Conservation (phyloP, 1,140 invertebrate species). For the Neodiprion pinetum region DNA sequence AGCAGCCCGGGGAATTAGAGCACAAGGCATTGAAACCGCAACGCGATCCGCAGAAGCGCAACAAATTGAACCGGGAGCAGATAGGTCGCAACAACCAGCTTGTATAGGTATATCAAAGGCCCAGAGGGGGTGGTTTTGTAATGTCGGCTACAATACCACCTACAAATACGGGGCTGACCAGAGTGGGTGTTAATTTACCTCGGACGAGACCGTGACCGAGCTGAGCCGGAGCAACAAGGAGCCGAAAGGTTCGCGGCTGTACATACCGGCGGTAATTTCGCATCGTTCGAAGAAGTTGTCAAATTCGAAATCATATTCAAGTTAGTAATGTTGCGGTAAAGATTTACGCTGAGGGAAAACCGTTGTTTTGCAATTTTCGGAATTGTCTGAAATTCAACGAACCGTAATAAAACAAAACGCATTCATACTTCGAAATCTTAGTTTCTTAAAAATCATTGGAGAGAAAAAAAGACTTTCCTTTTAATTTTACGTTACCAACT, state of each 20-base stretch:
- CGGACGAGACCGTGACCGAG: background rate
- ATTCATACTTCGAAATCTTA: no score
- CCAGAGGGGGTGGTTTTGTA: background rate
- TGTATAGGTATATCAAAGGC: background rate
- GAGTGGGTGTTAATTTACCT: background rate
- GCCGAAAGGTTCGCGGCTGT: background rate
- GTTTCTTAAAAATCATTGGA: no score
- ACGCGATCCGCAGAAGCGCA: constrained; percentile 3
- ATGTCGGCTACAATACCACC: background rate
- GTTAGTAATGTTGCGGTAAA: no score
- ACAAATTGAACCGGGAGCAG: constrained; percentile 4
- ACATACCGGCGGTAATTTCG: no score
- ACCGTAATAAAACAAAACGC: no score
- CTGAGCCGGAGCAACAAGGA: background rate
- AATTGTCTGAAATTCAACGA: background rate
- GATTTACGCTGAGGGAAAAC: no score
- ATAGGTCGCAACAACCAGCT: background rate
- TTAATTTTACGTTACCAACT: no score
- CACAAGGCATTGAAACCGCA: constrained; percentile 5
- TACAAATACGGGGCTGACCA: background rate
- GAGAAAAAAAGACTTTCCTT: no score
- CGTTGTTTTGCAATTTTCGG: no score
- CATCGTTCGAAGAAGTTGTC: no score
- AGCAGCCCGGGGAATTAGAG: constrained; percentile 6
- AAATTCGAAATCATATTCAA: no score